Evolutionary conservation across 2,113 vertebrate genomes (phyloP).

Genomic region (Rhynchomys soricoides): DNA sequence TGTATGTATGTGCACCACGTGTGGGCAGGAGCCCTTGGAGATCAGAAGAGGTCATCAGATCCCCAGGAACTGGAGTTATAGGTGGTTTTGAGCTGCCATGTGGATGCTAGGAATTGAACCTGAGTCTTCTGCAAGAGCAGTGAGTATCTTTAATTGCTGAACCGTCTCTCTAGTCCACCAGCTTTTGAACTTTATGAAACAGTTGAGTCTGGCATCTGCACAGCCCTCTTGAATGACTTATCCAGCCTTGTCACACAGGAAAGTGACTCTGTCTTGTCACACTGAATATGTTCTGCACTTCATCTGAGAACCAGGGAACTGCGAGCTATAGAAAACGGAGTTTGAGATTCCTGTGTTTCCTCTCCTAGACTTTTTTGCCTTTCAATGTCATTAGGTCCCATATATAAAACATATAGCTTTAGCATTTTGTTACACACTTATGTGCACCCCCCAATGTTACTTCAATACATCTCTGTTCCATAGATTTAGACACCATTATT

Average conservation of each 20-base stretch:
- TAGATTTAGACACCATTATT: neutral
- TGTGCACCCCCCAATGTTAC: neutral
- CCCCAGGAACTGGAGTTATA: neutral
- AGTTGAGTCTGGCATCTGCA: conserved; percentile 23
- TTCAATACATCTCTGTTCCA: neutral
- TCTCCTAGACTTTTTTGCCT: conserved; percentile 1
- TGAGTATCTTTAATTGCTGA: neutral
- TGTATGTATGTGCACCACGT: neutral
- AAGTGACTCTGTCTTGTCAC: conserved; percentile 7
- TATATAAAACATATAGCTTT: neutral
- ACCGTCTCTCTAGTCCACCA: neutral
- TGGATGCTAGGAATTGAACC: neutral
- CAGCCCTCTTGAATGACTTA: conserved; percentile 44
- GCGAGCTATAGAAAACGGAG: neutral
- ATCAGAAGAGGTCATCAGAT: neutral
- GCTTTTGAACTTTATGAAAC: neutral
- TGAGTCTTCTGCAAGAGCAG: neutral
- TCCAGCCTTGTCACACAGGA: conserved; percentile 38
- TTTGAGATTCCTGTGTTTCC: neutral
- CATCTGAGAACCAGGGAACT: conserved; percentile 4
- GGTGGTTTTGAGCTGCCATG: neutral
- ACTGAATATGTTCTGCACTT: conserved; percentile 12
- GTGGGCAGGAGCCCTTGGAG: neutral
- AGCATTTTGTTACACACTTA: conserved; percentile 20
- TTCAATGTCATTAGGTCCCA: neutral